phyloP scores from a whole-genome alignment of 2,797 vertebrate genomes.

The Astyanax mexicanus region DNA sequence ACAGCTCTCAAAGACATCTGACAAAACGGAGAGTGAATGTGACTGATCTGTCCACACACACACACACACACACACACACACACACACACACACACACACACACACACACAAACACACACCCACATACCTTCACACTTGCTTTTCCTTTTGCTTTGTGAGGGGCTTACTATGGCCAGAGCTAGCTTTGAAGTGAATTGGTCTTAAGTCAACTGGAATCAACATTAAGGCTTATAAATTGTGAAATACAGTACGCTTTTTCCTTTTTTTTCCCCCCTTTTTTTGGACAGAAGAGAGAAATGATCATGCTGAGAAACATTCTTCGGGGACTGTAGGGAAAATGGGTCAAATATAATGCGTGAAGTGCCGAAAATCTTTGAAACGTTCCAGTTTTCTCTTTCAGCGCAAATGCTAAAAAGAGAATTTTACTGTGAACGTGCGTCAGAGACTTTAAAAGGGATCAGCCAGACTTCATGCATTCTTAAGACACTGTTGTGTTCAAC shows the following conservation, averaged over 20 bases:
- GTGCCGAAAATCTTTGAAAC: slow-evolving; percentile 47
- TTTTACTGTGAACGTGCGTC: slow-evolving; percentile 13
- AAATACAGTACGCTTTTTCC: not conserved
- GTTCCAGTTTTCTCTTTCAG: slow-evolving; percentile 19
- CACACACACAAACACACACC: not conserved
- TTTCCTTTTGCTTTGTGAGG: slow-evolving; percentile 22
- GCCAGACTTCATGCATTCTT: slow-evolving; percentile 15
- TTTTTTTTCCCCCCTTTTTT: slow-evolving; percentile 27
- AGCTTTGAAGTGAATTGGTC: slow-evolving; percentile 49
- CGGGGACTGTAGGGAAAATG: slow-evolving; percentile 63
- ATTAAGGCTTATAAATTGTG: slow-evolving; percentile 30
- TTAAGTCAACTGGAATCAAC: slow-evolving; percentile 37
- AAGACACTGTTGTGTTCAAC: slow-evolving; percentile 11
- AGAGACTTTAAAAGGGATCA: slow-evolving; percentile 9
- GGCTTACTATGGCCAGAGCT: not conserved
- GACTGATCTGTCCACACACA: slow-evolving; percentile 32
- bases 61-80: too few relatives aligned
- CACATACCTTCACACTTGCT: slow-evolving; percentile 9
- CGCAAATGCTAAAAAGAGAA: slow-evolving; percentile 17
- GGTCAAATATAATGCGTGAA: slow-evolving; percentile 61
- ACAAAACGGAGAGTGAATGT: slow-evolving; percentile 30
- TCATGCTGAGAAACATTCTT: slow-evolving; percentile 62
- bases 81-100: slow-evolving; percentile 12
- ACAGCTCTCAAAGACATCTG: slow-evolving; percentile 34
- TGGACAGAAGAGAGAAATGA: slow-evolving; percentile 44